These are phyloP conservation scores for Parelbella ahira DNA, from an alignment of 2,888 invertebrate species.

Conservation along the genomic window DNA sequence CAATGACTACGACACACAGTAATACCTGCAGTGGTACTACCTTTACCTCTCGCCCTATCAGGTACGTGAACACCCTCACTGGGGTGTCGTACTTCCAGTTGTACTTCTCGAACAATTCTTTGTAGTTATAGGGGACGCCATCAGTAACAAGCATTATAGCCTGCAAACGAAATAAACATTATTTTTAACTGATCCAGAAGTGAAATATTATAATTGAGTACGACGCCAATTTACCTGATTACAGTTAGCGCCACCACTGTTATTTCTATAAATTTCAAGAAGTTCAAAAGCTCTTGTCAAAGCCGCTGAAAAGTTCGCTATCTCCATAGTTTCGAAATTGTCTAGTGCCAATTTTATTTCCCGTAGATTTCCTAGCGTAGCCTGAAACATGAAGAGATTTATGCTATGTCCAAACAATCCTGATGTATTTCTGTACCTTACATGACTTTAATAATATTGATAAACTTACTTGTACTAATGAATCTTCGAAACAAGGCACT, in stretches of 20 bases:
- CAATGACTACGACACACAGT: conserved; percentile 79
- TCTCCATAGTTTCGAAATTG: conserved; percentile 89
- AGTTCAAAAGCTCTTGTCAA: conserved; percentile 94
- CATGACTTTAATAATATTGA: no score
- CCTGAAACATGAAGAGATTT: no score
- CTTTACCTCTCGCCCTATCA: conserved; percentile 94
- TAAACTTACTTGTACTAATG: conserved; percentile 90
- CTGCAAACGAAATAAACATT: conserved; percentile 64
- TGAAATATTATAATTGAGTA: no score
- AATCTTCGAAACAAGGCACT: conserved; percentile 93
- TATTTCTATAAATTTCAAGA: conserved; percentile 83
- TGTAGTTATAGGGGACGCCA: conserved; percentile 96
- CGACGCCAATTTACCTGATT: conserved; percentile 71
- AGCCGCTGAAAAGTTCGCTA: conserved; percentile 96
- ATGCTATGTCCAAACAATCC: no score
- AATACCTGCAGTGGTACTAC: conserved; percentile 80
- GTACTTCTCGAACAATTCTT: conserved; percentile 93
- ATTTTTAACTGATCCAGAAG: background rate
- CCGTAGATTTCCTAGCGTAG: conserved; percentile 90
- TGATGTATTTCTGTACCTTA: no score
- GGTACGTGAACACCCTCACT: conserved; percentile 97
- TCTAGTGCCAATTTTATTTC: conserved; percentile 90
- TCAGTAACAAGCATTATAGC: conserved; percentile 99
- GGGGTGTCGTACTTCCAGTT: conserved; percentile 92
- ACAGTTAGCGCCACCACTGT: conserved; percentile 83